Evolutionary conservation across 64 coral and sea anemone species (phyloP), one percentile per base, ranked within the genome.

Genomic region (Platygyra sinensis): DNA sequence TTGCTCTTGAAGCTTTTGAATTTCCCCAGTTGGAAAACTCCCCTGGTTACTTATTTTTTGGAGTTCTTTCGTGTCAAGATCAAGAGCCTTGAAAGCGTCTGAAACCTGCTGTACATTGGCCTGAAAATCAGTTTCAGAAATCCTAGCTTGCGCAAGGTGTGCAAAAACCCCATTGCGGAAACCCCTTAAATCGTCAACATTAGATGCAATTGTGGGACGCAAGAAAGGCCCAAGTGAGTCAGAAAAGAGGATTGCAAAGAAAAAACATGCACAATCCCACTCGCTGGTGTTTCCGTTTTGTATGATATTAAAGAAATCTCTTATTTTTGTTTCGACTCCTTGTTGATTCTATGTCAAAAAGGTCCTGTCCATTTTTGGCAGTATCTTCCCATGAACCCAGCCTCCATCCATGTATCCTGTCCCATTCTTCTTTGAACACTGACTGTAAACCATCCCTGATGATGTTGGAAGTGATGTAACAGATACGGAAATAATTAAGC

Each of bases 351-450:
- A 76, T 62, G 52, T 54, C 79, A 62, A 88, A 93, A 46, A 93
- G 89, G 25, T 88, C 31, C 29, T 51, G 54, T 52, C 64, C 91
- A 74, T 93, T 93, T 29, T 63, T 54, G 27, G 67, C 30, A 42
- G 86, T 83, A 22, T 93, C 86, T 30, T 50, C 13, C 91, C 91
- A 88, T 32, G 46, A 65, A 11, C 86, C 91, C 1, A 42, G 50
- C 30, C 75, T 73, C 1, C 22, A 11, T 39, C 73, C 39, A 78
- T 83, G 65, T 7, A 63, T 52, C 36, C 31, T 67, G 46, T 89
- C 54, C 92, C 92, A 94, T 72, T 94, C 87, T 16, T 84, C 71
- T 76, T 83, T 94, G n/a, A 94, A 94, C 2, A 93, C 67, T 19
- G 57, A 36, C 30, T 87, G 52, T 16, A 93, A 57, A 30, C 77